These are phyloP conservation scores for Listrodromus nycthemerus DNA, from an alignment of 2,888 invertebrate species.

Conservation along the genomic window DNA sequence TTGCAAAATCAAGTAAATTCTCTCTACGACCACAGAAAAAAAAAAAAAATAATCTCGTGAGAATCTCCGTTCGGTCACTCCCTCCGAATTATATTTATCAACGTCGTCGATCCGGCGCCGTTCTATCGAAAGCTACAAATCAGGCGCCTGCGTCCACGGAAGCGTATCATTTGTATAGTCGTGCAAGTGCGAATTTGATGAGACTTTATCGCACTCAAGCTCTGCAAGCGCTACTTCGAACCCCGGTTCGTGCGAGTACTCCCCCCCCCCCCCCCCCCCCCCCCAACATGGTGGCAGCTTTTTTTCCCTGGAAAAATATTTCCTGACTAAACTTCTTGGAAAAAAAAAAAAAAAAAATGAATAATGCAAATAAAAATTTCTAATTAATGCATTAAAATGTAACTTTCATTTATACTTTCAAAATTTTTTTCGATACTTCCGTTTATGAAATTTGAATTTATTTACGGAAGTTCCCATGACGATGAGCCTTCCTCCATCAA, in stretches of 20 bases:
- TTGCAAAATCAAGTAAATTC: neutral
- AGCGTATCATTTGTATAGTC: neutral
- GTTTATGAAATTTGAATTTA: too few species aligned
- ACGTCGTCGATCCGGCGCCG: neutral
- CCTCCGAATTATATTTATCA: neutral
- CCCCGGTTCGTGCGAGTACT: neutral
- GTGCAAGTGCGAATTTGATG: neutral
- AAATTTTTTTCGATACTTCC: too few species aligned
- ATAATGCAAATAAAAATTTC: too few species aligned
- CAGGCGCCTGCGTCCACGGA: neutral
- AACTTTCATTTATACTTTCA: too few species aligned
- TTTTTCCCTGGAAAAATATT: too few species aligned
- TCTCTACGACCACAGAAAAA: neutral
- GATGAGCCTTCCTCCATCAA: too few species aligned
- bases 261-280: too few species aligned
- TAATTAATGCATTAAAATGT: too few species aligned
- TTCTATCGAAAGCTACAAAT: neutral
- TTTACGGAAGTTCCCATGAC: too few species aligned
- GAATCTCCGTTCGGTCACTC: neutral
- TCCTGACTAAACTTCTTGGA: too few species aligned
- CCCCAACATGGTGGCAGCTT: neutral
- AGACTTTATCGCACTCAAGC: neutral
- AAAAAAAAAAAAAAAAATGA: too few species aligned
- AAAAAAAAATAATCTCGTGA: neutral
- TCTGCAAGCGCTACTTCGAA: neutral